A percentile compares a stretch with the other conserved stretches of the same genome.
These are phyloP conservation scores for Pseudolaguvia tuberculata DNA, from an alignment of 2,113 vertebrate species.

Conservation along the genomic window DNA sequence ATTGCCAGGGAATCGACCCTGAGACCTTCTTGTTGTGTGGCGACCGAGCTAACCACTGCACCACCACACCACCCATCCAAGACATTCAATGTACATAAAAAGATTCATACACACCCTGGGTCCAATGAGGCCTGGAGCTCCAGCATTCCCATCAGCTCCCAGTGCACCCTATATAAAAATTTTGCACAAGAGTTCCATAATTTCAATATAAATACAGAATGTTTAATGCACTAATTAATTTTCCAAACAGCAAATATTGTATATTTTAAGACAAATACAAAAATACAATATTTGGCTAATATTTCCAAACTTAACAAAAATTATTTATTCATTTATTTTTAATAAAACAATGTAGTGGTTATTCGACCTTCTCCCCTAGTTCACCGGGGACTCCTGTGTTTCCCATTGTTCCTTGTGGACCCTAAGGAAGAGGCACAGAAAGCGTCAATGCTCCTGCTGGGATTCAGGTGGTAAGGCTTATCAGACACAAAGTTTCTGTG, in stretches of 20 bases:
- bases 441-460: background rate
- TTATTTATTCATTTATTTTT: background rate
- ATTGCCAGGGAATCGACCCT: too few species aligned
- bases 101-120: slow-evolving; percentile 69
- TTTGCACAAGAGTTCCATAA: slow-evolving; percentile 1
- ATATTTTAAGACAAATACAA: slow-evolving; percentile 1
- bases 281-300: background rate
- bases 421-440: slow-evolving; percentile 63
- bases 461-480: too few species aligned
- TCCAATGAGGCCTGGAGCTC: slow-evolving; percentile 85
- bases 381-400: slow-evolving; percentile 84
- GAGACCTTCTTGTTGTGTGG: too few species aligned
- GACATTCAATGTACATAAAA: too few species aligned
- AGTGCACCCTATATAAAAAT: slow-evolving; percentile 74
- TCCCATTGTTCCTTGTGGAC: slow-evolving; percentile 74
- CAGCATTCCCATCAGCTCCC: slow-evolving; percentile 77
- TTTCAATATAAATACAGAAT: background rate
- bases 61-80: too few species aligned
- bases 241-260: background rate
- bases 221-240: background rate
- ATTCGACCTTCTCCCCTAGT: slow-evolving; percentile 82
- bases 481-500: too few species aligned
- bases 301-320: background rate
- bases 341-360: background rate
- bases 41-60: too few species aligned